Percentiles rank a stretch among this genome's conserved stretches.
Evolutionary conservation across 2,888 invertebrate species (phyloP).

Genomic region (Amphipoea lucens): DNA sequence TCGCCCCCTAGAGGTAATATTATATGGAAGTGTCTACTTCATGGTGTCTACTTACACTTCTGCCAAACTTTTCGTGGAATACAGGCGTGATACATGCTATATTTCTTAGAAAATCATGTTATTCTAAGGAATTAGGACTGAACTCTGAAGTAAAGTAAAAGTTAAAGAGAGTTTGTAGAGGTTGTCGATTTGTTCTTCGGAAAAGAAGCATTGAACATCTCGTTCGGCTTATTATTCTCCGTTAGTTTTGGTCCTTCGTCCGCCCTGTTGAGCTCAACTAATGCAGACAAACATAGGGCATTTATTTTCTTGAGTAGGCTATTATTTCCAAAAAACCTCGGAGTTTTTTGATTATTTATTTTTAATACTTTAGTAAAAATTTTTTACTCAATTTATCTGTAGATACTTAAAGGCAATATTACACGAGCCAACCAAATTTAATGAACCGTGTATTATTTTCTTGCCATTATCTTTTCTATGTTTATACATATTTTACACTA

Average conservation of each 20-base stretch:
- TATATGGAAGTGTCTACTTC: no score
- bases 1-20: neutral
- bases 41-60: neutral
- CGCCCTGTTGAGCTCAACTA: slow-evolving; percentile 24
- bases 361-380: neutral
- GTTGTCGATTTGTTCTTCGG: neutral
- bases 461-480: neutral
- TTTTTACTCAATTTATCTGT: no score
- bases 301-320: slow-evolving; percentile 26
- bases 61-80: neutral
- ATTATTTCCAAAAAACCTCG: slow-evolving; percentile 9
- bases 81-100: neutral
- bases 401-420: no score
- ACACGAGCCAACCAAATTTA: neutral
- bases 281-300: slow-evolving; percentile 29
- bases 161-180: neutral
- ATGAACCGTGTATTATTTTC: neutral
- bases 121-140: neutral
- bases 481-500: no score
- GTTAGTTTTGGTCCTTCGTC: slow-evolving; percentile 23
- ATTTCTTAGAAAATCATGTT: neutral
- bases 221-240: slow-evolving; percentile 20
- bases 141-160: neutral
- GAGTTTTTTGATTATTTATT: neutral
- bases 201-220: slow-evolving; percentile 10